Evolutionary conservation across 1,140 invertebrate species (phyloP).

Genomic region (Phthorimaea operculella): DNA sequence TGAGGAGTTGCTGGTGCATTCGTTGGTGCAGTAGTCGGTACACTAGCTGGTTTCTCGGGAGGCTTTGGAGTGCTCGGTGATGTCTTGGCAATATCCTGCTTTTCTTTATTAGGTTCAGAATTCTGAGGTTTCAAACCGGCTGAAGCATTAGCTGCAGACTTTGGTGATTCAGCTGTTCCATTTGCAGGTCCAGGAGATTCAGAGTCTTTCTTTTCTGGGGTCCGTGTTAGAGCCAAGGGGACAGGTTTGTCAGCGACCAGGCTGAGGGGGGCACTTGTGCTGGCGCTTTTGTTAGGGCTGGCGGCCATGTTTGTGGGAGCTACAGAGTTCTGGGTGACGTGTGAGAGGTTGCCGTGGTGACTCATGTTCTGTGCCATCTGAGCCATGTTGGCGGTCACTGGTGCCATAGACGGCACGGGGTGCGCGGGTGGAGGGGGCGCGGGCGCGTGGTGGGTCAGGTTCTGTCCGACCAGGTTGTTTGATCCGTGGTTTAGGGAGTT

Average conservation of each 20-base stretch:
- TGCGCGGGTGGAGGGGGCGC: slow-evolving; percentile 37
- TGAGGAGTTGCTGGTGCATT: slow-evolving; percentile 39
- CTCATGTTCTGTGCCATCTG: slow-evolving; percentile 65
- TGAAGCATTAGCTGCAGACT: slow-evolving; percentile 41
- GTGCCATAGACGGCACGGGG: slow-evolving; percentile 54
- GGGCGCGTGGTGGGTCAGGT: slow-evolving; percentile 44
- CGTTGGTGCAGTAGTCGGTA: slow-evolving; percentile 31
- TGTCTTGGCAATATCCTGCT: slow-evolving; percentile 57
- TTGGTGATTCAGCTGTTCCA: slow-evolving; percentile 55
- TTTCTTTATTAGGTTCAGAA: slow-evolving; percentile 51
- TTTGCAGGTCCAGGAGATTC: slow-evolving; percentile 50
- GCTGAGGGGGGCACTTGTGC: slow-evolving; percentile 48
- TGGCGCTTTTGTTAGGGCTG: slow-evolving; percentile 45
- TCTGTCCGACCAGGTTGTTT: slow-evolving; percentile 51
- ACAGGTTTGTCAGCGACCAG: slow-evolving; percentile 53
- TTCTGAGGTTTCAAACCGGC: slow-evolving; percentile 46
- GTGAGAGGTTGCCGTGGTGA: slow-evolving; percentile 60
- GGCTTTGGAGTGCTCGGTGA: slow-evolving; percentile 61
- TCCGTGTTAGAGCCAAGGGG: slow-evolving; percentile 51
- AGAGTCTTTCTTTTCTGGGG: slow-evolving; percentile 57
- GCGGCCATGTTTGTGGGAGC: slow-evolving; percentile 29
- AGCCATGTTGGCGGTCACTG: slow-evolving; percentile 57
- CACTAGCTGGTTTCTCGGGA: slow-evolving; percentile 44
- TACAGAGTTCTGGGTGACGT: slow-evolving; percentile 43
- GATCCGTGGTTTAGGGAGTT: slow-evolving; percentile 46